These are phyloP conservation scores for Bradynema listronoti DNA, from an alignment of 1,140 invertebrate genomes.

Conservation along the genomic window DNA sequence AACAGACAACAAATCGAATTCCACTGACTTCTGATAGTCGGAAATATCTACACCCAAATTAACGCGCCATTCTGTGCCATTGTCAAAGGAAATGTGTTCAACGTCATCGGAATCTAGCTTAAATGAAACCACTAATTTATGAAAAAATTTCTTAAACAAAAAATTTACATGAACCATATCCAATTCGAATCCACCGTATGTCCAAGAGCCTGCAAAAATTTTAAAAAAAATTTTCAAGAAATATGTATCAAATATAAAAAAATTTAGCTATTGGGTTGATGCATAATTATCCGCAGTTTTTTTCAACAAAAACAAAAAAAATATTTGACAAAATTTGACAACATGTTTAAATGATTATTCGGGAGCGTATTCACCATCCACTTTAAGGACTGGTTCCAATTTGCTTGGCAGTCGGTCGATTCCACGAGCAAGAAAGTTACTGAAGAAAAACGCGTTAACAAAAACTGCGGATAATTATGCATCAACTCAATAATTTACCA, in stretches of 20 bases:
- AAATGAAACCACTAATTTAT: conserved; percentile 13
- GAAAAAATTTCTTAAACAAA: conserved; percentile 10
- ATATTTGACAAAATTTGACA: too few relatives aligned
- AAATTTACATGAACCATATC: conserved; percentile 59
- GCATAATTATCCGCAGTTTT: too few relatives aligned
- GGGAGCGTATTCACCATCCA: too few relatives aligned
- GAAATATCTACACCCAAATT: conserved; percentile 75
- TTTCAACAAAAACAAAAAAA: too few relatives aligned
- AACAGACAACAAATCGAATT: conserved; percentile 97
- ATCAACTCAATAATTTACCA: too few relatives aligned
- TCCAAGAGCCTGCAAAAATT: conserved; percentile 75
- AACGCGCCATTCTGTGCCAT: conserved; percentile 44
- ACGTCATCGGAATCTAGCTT: conserved; percentile 39
- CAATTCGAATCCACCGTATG: conserved; percentile 89
- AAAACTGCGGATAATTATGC: too few relatives aligned
- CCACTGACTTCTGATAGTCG: conserved; percentile 94
- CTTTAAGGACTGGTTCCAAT: too few relatives aligned
- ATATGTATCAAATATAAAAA: conserved; percentile 2
- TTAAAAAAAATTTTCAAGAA: conserved; percentile 67
- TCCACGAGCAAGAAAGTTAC: too few relatives aligned
- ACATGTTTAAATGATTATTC: too few relatives aligned
- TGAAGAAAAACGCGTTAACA: too few relatives aligned
- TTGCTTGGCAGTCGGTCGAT: too few relatives aligned
- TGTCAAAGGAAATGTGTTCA: conserved; percentile 26
- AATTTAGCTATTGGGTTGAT: too few relatives aligned